A percentile compares a stretch with the other conserved stretches of the same genome.
Conservation (phyloP, 2,888 invertebrate species). For the Idaea dimidiata region DNA sequence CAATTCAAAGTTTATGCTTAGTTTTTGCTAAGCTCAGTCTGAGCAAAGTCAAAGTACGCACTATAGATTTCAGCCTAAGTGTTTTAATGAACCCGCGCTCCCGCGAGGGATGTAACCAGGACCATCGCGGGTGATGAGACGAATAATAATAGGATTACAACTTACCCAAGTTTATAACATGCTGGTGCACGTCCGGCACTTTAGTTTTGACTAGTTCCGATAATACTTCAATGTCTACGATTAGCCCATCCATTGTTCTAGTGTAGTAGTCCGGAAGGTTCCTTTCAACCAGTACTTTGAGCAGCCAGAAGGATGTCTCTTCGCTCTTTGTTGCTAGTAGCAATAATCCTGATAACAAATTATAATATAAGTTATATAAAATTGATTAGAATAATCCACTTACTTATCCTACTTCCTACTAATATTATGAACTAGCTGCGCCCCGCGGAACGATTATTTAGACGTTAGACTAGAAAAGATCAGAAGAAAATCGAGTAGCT, state of each 20-base stretch:
- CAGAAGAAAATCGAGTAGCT: too few species aligned
- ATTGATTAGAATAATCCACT: not conserved
- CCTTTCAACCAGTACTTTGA: conserved; percentile 92
- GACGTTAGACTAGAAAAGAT: too few species aligned
- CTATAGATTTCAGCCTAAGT: too few species aligned
- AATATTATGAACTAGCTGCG: too few species aligned
- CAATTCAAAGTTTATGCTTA: too few species aligned
- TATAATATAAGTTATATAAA: conserved; percentile 4
- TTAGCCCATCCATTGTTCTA: conserved; percentile 92
- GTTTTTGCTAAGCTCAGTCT: too few species aligned
- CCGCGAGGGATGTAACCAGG: too few species aligned
- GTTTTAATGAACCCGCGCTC: too few species aligned
- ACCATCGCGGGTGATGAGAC: too few species aligned
- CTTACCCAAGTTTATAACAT: conserved; percentile 87
- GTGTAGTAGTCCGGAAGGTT: conserved; percentile 95
- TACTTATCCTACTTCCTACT: too few species aligned
- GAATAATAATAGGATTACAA: conserved; percentile 1
- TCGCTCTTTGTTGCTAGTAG: conserved; percentile 93
- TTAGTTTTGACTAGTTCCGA: conserved; percentile 91
- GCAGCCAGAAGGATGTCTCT: conserved; percentile 95
- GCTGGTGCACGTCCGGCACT: conserved; percentile 89
- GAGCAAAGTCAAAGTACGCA: too few species aligned
- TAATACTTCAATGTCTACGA: conserved; percentile 94
- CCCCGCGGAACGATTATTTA: too few species aligned
- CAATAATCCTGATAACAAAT: conserved; percentile 82